Base-by-base conservation (phyloP, 1,140 invertebrate species). In the Sarcophaga peregrina region DNA sequence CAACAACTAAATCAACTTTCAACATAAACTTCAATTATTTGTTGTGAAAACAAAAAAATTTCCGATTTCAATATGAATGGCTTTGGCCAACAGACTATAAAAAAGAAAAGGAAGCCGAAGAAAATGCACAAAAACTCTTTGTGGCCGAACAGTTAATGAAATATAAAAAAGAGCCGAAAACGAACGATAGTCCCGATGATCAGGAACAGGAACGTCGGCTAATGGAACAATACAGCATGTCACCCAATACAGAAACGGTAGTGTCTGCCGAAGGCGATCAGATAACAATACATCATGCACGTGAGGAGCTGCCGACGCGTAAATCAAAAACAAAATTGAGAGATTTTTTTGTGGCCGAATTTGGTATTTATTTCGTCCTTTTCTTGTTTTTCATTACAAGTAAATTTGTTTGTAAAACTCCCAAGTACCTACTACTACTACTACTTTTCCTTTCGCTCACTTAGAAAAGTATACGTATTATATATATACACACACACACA, bases 311-410 rank as follows among this genome's bases (percentile, higher is more conserved):
- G 20, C 87, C 87, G 20, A 78, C 48, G 8, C 81, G 75, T 54
- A 90, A 88, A 82, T 89, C 89, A 20, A 80, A 86, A 84, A 87
- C 87, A 85, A 89, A 89, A 86, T 84, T 89, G 76, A 85, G 87
- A 80, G 91, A 92, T 88, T 90, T 89, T 85, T 89, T 90, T 85
- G 88, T 90, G 83, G 87, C 89, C 83, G 88, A 90, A 86, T 90
- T 90, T 84, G 89, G 88, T 90, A 87, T 89, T 82, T 85, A 72
- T 10, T 83, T 62, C 6, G 6, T 15, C 17, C 17, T 17, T 76
- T 82, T 50, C 25, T 46, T 46, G 50, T 20, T 75, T 82, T 82
- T 50, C 17, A 46, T 73, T 45, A 8, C 25, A 4, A 37, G 25
- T 37, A 37, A 37, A 37, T 37, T 37, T 37, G 25, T 37, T 37